A percentile compares a stretch with the other conserved stretches of the same genome.
Evolutionary conservation across 2,888 invertebrate species (phyloP).

Genomic region (Torymus texanus): DNA sequence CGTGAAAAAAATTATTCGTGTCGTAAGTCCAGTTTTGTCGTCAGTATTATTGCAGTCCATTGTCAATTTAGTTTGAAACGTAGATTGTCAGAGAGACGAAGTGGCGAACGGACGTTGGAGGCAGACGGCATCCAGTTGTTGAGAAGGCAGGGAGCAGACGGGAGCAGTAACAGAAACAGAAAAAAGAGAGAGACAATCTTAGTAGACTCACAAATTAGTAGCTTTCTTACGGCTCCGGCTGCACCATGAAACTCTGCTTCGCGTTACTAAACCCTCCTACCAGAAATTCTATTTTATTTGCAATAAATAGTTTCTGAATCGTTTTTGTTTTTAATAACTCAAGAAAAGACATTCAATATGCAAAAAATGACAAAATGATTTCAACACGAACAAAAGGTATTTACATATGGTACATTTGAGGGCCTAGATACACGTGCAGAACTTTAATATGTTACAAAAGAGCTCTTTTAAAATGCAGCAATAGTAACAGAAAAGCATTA

Average conservation of each 20-base stretch:
- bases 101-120: slow-evolving; percentile 75
- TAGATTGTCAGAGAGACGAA: slow-evolving; percentile 73
- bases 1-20: not conserved
- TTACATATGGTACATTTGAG: slow-evolving; percentile 10
- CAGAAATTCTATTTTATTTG: slow-evolving; percentile 7
- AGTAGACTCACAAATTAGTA: slow-evolving; percentile 57
- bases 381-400: slow-evolving; percentile 1
- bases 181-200: slow-evolving; percentile 61
- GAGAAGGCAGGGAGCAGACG: slow-evolving; percentile 75
- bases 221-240: slow-evolving; percentile 50
- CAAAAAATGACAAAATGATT: not conserved
- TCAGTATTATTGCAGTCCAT: slow-evolving; percentile 38
- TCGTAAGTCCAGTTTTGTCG: slow-evolving; percentile 23
- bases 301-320: no score
- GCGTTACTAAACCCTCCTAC: slow-evolving; percentile 22
- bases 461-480: slow-evolving; percentile 13
- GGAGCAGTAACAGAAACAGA: slow-evolving; percentile 76
- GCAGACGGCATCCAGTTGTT: slow-evolving; percentile 75
- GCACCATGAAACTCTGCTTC: slow-evolving; percentile 39
- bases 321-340: not conserved
- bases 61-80: slow-evolving; percentile 56
- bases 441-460: slow-evolving; percentile 17
- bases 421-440: slow-evolving; percentile 19
- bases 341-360: slow-evolving; percentile 15
- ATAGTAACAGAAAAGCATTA: slow-evolving; percentile 21